phyloP scores from a whole-genome alignment of 2,113 vertebrate genomes.

The Anser brachyrhynchus region DNA sequence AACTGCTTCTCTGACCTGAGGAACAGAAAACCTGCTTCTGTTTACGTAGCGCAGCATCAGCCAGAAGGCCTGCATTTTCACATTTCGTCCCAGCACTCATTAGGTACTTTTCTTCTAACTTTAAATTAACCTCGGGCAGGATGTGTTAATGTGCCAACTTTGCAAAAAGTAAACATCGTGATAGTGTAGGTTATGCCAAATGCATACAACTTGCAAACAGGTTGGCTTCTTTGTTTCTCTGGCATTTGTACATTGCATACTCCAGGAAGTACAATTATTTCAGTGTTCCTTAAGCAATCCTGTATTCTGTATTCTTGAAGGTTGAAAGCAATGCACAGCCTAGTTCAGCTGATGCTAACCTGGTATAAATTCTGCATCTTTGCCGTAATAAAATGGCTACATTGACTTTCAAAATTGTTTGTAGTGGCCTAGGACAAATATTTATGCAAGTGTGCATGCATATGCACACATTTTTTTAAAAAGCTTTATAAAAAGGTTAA shows the following conservation, averaged over 20 bases:
- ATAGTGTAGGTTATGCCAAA: neutral
- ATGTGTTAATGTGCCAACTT: fast-evolving
- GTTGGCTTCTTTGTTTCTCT: neutral
- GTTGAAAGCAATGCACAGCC: neutral
- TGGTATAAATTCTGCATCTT: neutral
- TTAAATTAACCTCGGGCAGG: neutral
- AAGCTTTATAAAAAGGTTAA: neutral
- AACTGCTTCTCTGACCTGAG: neutral
- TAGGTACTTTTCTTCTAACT: neutral
- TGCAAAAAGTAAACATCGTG: neutral
- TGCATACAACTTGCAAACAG: fast-evolving
- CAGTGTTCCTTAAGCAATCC: neutral
- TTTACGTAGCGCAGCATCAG: neutral
- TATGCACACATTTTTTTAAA: neutral
- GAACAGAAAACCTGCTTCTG: neutral
- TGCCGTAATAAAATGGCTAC: neutral
- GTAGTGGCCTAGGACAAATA: neutral
- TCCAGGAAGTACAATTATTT: neutral
- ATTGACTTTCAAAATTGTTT: neutral
- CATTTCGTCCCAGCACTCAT: fast-evolving
- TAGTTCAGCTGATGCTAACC: neutral
- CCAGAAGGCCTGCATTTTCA: neutral
- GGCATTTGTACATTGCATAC: fast-evolving
- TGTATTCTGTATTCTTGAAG: neutral
- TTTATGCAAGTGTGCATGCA: neutral